These are phyloP conservation scores for Ptychodera flava DNA, from an alignment of 35 echinoderm and acorn worm species.

Conservation along the genomic window DNA sequence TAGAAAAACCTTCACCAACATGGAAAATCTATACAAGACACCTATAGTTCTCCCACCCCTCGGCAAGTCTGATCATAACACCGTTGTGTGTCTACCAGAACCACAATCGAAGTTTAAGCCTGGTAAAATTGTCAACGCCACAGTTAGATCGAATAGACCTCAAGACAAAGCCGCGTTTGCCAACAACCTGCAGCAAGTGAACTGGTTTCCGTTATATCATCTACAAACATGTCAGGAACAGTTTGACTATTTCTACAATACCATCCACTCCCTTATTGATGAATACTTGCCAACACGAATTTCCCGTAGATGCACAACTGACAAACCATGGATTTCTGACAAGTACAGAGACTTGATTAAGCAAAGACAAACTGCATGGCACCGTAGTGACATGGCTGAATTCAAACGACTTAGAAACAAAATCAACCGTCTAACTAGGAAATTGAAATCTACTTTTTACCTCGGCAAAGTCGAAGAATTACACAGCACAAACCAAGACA, in stretches of 20 bases:
- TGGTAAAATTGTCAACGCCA: neutral
- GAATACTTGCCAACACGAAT: neutral
- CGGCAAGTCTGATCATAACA: neutral
- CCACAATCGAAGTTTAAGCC: neutral
- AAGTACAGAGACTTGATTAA: neutral
- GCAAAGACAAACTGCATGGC: conserved; percentile 6
- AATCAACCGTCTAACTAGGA: conserved; percentile 3
- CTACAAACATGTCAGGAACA: neutral
- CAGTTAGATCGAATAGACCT: neutral
- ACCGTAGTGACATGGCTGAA: neutral
- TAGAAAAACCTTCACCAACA: neutral
- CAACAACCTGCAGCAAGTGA: neutral
- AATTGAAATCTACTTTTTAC: conserved; percentile 3
- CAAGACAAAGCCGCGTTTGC: neutral
- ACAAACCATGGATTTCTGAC: conserved; percentile 30
- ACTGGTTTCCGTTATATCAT: neutral
- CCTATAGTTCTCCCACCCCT: neutral
- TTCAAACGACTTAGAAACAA: conserved; percentile 11
- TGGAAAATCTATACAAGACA: neutral
- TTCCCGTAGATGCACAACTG: neutral
- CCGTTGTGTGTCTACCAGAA: neutral
- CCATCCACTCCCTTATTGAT: neutral
- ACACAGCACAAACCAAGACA: neutral
- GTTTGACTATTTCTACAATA: neutral
- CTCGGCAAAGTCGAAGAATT: neutral